These are phyloP conservation scores for Circaetus gallicus DNA, from an alignment of 2,113 vertebrate species.

Conservation along the genomic window DNA sequence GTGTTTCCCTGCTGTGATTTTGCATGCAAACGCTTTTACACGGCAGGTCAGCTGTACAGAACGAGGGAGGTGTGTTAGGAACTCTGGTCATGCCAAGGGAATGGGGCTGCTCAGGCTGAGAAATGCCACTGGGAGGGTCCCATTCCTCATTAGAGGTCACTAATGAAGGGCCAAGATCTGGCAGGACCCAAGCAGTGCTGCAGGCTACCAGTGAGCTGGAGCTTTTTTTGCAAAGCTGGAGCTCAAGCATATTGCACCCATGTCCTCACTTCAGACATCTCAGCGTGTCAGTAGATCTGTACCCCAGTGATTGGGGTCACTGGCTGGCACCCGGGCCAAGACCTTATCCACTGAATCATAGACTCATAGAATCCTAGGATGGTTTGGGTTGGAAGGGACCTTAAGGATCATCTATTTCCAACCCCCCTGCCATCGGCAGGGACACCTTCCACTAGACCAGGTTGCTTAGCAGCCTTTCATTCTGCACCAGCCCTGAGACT, in stretches of 20 bases:
- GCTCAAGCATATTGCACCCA: background rate
- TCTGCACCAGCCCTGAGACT: background rate
- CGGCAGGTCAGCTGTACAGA: background rate
- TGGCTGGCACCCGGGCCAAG: background rate
- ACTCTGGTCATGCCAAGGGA: background rate
- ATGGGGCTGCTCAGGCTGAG: background rate
- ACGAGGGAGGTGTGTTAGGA: background rate
- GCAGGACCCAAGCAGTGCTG: background rate
- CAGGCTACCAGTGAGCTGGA: background rate
- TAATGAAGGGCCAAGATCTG: background rate
- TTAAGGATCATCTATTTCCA: background rate
- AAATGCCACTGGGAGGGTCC: background rate
- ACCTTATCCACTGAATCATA: background rate
- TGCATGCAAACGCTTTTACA: background rate
- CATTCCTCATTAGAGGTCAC: background rate
- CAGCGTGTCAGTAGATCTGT: background rate
- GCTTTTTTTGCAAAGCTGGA: background rate
- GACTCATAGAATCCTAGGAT: background rate
- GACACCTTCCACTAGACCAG: background rate
- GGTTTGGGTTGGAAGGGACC: background rate
- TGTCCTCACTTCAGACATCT: background rate
- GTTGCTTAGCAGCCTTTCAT: background rate
- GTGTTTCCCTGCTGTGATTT: background rate
- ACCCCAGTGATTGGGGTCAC: background rate
- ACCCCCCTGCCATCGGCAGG: too few species aligned